Evolutionary conservation across 2,797 vertebrate genomes (phyloP), one percentile per base, ranked within the genome.

Genomic region (Silurus lanzhouensis): DNA sequence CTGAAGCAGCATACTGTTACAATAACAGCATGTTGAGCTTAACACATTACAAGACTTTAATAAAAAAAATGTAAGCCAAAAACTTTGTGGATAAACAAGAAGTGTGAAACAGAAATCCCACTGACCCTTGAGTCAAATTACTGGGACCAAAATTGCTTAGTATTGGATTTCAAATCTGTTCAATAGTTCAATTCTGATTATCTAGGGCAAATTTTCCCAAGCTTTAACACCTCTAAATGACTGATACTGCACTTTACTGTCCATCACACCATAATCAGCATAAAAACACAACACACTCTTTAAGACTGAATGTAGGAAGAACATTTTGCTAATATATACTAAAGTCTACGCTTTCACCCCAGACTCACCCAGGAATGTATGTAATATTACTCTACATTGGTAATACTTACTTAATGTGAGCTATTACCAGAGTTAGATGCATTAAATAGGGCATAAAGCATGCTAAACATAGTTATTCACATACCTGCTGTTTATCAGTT

Each of bases 391-490:
- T 80, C 8, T 9, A 31, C 3, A n/a, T 80, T 12, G 44, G 14
- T 52, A 48, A 27, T 66, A 8, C 44, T 63, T 48, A n/a, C 1
- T 63, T 48, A n/a, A 0, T 3, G 58, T 38, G 10, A 14, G 19
- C 75, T 44, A 15, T 22, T 61, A 60, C 27, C 75, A 60, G 55
- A n/a, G n/a, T 67, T 27, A 13, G 52, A 20, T 55, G 13, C 17
- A 20, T 67, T 67, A n/a, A 31, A 1, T 67, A 20, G 46, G 63
- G 46, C 17, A 52, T 52, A 81, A 81, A n/a, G 61, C 61, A 67
- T 81, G 79, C 46, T 67, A 27, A 52, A 13, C 58, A 14, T 60
- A n/a, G 63, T 67, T 81, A 81, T 81, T 66, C 46, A 81, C n/a
- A 66, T 81, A 48, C 58, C 44, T 66, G 61, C 78, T 66, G 78